Evolutionary conservation across 2,888 invertebrate genomes (phyloP).

Genomic region (Parnassius smintheus): DNA sequence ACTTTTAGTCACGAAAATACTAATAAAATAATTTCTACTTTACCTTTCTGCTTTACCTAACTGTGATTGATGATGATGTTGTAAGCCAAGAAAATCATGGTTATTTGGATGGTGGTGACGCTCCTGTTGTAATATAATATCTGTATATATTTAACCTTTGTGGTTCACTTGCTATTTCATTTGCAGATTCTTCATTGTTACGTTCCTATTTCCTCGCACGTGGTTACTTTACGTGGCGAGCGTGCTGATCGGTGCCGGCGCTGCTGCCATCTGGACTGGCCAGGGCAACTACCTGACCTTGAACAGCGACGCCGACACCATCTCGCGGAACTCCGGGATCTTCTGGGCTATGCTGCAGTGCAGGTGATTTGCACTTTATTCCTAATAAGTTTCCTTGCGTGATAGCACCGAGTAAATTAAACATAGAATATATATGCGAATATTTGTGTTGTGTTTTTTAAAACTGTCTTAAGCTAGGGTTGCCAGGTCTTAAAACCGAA

Average conservation of each 20-base stretch:
- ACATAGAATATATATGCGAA: not conserved
- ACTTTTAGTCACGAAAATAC: too few species aligned
- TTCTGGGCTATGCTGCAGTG: conserved; percentile 98
- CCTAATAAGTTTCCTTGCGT: not conserved
- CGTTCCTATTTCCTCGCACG: conserved; percentile 91
- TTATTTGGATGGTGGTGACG: too few species aligned
- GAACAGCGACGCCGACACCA: conserved; percentile 93
- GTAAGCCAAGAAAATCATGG: too few species aligned
- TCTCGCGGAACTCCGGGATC: conserved; percentile 96
- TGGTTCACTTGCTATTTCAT: too few species aligned
- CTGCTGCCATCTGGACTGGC: conserved; percentile 97
- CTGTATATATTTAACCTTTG: too few species aligned
- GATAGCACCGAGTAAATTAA: not conserved
- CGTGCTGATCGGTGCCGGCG: conserved; percentile 92
- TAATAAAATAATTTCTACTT: too few species aligned
- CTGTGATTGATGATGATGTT: too few species aligned
- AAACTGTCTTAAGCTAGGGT: too few species aligned
- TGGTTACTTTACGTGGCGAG: conserved; percentile 93
- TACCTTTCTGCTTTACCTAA: too few species aligned
- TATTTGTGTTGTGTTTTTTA: not conserved
- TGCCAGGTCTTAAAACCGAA: too few species aligned
- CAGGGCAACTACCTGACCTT: conserved; percentile 92
- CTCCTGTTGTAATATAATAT: too few species aligned
- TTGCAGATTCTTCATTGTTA: conserved; percentile 92
- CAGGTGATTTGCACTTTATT: conserved; percentile 77